These are phyloP conservation scores for Henricia sp. DNA, from an alignment of 53 echinoderm and acorn worm species.

Conservation along the genomic window DNA sequence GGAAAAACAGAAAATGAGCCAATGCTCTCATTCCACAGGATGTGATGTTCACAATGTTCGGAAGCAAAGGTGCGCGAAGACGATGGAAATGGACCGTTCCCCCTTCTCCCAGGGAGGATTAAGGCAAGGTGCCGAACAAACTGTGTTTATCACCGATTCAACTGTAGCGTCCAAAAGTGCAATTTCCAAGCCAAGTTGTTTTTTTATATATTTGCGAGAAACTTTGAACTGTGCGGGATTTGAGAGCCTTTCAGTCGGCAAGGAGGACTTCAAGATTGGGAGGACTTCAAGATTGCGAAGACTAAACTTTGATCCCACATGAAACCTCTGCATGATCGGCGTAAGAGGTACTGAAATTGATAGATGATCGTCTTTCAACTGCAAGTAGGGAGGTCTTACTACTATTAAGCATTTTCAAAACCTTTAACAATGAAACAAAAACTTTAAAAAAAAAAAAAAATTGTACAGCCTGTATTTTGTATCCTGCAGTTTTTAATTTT, in stretches of 20 bases:
- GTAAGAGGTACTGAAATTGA: conserved; percentile 56
- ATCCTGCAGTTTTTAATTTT: conserved; percentile 73
- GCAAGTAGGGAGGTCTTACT: conserved; percentile 21
- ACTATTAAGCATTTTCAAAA: conserved; percentile 28
- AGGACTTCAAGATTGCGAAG: not conserved
- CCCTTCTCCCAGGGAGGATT: not conserved
- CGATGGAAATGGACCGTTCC: not conserved
- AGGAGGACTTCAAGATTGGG: not conserved
- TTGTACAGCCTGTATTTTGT: conserved; percentile 80
- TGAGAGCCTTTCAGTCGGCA: conserved; percentile 14
- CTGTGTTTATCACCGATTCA: conserved; percentile 33
- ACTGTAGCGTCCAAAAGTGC: conserved; percentile 64
- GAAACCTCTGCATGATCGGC: conserved; percentile 20
- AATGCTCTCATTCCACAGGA: conserved; percentile 14
- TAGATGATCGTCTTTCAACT: conserved; percentile 57
- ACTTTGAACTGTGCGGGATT: conserved; percentile 5
- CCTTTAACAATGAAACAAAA: conserved; percentile 16
- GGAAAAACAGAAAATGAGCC: not conserved
- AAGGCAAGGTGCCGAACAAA: conserved; percentile 57
- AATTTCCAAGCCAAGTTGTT: conserved; percentile 46
- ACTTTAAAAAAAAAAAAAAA: not conserved
- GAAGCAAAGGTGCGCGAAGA: not conserved
- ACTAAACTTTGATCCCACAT: not conserved
- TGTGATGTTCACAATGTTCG: conserved; percentile 2
- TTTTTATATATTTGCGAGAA: conserved; percentile 32